phyloP scores from a whole-genome alignment of 1,140 invertebrate species.

The Drosophila rufa region DNA sequence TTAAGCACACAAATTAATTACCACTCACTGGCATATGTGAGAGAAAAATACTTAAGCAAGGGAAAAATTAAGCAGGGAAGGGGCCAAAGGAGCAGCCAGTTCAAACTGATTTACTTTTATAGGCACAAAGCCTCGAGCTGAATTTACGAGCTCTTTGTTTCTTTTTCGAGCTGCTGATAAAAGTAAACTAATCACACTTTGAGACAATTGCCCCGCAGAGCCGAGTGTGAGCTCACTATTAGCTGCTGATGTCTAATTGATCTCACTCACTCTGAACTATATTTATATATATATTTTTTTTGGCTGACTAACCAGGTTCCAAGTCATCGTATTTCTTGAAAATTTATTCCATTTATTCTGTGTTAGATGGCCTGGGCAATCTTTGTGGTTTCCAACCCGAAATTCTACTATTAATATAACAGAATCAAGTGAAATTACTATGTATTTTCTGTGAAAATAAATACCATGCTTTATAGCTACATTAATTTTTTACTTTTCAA shows the following conservation, averaged over 20 bases:
- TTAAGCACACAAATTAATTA: conserved; percentile 81
- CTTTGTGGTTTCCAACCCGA: neutral
- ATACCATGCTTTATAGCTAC: neutral
- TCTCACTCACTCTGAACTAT: conserved; percentile 1
- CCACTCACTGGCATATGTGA: conserved; percentile 63
- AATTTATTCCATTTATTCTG: neutral
- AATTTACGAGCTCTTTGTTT: conserved; percentile 49
- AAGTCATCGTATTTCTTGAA: neutral
- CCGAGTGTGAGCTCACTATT: conserved; percentile 31
- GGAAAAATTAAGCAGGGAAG: neutral
- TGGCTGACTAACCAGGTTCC: conserved; percentile 5
- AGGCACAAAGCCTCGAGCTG: conserved; percentile 60
- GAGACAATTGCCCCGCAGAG: neutral
- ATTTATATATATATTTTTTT: neutral
- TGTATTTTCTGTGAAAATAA: neutral
- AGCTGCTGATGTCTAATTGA: conserved; percentile 25
- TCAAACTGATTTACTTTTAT: conserved; percentile 77
- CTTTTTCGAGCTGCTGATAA: conserved; percentile 9
- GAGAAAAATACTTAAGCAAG: conserved; percentile 32
- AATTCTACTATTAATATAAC: neutral
- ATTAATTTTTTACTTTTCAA: no score
- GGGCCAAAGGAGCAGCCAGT: conserved; percentile 5
- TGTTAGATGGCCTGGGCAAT: neutral
- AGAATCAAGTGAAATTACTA: no score
- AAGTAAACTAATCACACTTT: conserved; percentile 32